phyloP scores from a whole-genome alignment of 2,888 invertebrate genomes.

The Phytoseiulus persimilis region DNA sequence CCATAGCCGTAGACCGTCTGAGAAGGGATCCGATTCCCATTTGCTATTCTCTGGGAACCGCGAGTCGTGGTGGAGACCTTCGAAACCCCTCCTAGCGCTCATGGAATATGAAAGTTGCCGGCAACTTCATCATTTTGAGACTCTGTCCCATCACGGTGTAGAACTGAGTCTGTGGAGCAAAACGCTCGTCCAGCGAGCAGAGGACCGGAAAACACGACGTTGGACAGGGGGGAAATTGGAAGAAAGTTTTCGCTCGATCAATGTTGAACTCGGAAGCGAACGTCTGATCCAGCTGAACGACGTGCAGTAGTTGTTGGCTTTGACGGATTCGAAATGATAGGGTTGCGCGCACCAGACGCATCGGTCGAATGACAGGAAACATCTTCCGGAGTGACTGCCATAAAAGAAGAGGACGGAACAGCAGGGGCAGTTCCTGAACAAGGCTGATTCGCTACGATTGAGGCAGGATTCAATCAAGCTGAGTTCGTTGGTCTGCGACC shows the following conservation, averaged over 20 bases:
- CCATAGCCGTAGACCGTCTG: no score
- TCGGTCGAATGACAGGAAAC: neutral
- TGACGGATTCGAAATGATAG: neutral
- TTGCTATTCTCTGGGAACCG: no score
- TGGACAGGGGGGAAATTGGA: neutral
- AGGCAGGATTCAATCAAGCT: neutral
- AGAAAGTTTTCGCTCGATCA: neutral
- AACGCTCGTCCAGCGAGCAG: no score
- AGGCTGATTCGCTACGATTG: neutral
- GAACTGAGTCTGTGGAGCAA: no score
- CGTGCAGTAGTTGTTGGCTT: neutral
- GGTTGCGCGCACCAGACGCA: neutral
- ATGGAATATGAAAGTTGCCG: no score
- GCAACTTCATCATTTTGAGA: no score
- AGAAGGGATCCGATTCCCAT: no score
- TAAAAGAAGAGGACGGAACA: neutral
- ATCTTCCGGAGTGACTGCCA: neutral
- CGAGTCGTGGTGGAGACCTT: no score
- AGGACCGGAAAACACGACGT: no score
- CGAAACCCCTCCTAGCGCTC: no score
- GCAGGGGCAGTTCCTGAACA: neutral
- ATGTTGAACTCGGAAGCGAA: neutral
- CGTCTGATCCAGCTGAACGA: neutral
- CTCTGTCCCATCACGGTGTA: no score
- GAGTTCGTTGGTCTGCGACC: neutral